Evolutionary conservation across 53 echinoderm and acorn worm species (phyloP).

Genomic region (Apostichopus leukothele): DNA sequence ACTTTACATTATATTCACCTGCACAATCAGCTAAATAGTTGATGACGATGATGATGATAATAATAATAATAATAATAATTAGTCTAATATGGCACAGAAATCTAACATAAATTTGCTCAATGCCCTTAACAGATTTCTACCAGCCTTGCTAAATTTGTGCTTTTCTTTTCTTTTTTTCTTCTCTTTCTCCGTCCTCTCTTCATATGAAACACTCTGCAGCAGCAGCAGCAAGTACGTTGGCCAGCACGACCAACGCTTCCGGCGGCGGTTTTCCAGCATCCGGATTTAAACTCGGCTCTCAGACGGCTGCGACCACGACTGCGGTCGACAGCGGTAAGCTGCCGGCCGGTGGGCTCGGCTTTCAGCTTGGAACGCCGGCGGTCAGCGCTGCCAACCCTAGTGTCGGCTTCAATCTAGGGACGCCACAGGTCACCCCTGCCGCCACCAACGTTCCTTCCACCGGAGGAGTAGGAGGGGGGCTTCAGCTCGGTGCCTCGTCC

Average conservation of each 20-base stretch:
- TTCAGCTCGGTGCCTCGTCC: neutral
- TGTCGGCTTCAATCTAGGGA: slow-evolving; percentile 50
- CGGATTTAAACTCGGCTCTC: slow-evolving; percentile 52
- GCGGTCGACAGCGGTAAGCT: slow-evolving; percentile 8
- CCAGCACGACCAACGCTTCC: neutral
- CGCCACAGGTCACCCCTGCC: slow-evolving; percentile 19
- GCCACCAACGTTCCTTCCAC: neutral
- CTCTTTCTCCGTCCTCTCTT: neutral
- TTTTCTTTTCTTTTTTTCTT: neutral
- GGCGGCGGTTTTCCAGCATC: neutral
- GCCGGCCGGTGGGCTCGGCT: neutral
- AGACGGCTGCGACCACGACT: neutral
- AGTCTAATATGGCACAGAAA: too few species aligned
- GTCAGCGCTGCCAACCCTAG: neutral
- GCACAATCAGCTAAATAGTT: too few species aligned
- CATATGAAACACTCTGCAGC: neutral
- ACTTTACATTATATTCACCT: too few species aligned
- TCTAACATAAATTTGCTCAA: too few species aligned
- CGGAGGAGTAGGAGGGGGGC: neutral
- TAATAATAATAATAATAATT: too few species aligned
- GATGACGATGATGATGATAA: too few species aligned
- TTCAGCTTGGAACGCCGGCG: neutral
- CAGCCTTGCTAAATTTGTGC: neutral
- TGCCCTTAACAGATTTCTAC: neutral
- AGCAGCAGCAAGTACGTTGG: neutral